These are phyloP conservation scores for Leucosticte australis DNA, from an alignment of 2,113 vertebrate species.

Conservation along the genomic window DNA sequence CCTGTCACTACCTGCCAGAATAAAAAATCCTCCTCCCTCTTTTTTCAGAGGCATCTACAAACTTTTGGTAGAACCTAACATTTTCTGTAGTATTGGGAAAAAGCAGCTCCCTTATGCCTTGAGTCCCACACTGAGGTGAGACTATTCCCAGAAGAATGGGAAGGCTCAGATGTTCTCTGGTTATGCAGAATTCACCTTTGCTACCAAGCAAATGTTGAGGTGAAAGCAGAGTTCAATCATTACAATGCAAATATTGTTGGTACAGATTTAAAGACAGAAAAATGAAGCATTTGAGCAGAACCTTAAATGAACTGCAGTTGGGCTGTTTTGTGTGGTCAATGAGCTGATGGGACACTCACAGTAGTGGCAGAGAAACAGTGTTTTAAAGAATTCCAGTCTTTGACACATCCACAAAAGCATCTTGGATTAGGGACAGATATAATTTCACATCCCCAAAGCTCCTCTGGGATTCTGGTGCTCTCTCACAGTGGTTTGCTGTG, in stretches of 20 bases:
- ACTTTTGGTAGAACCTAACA: background rate
- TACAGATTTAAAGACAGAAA: background rate
- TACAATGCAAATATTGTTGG: background rate
- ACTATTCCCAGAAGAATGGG: background rate
- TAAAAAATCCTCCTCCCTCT: background rate
- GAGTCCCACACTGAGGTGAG: background rate
- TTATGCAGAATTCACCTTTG: background rate
- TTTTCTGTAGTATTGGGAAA: background rate
- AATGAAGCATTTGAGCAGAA: background rate
- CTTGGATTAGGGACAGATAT: background rate
- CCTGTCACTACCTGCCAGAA: background rate
- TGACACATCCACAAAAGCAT: background rate
- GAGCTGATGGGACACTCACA: background rate
- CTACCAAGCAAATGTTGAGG: background rate
- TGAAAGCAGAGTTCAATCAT: background rate
- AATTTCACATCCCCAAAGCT: background rate
- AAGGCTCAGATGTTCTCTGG: background rate
- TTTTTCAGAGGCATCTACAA: background rate
- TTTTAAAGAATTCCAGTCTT: background rate
- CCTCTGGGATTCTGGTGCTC: background rate
- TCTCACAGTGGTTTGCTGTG: background rate
- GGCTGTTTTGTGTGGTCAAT: background rate
- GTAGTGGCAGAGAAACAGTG: background rate
- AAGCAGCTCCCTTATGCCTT: background rate
- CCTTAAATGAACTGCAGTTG: background rate